Conservation (phyloP, 1,140 invertebrate genomes). For the Berghia stephanieae region DNA sequence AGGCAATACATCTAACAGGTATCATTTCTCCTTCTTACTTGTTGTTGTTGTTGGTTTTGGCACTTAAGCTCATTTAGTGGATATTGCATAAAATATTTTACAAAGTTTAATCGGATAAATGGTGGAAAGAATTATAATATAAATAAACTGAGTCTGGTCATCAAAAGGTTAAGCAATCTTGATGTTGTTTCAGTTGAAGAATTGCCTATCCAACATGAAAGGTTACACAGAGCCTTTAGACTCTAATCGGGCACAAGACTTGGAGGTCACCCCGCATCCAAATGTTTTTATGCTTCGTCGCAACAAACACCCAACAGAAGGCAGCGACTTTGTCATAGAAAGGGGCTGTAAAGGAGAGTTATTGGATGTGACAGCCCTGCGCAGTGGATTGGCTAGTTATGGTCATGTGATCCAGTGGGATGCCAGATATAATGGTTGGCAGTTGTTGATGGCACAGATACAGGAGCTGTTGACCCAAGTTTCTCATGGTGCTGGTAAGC, state of each 20-base stretch:
- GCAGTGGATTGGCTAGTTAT: not conserved
- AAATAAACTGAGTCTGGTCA: not conserved
- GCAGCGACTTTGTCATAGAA: constrained; percentile 27
- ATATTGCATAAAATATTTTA: not conserved
- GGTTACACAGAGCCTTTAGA: constrained; percentile 53
- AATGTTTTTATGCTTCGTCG: constrained; percentile 41
- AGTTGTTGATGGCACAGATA: constrained; percentile 55
- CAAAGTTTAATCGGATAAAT: not conserved
- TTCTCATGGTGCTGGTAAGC: constrained; percentile 50
- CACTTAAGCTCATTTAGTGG: not conserved
- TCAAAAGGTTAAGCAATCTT: not conserved
- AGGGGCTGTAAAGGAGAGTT: constrained; percentile 30
- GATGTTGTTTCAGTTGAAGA: constrained; percentile 32
- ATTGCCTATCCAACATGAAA: constrained; percentile 17
- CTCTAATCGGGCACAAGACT: constrained; percentile 42
- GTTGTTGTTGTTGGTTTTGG: not conserved
- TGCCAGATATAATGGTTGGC: constrained; percentile 56
- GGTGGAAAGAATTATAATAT: not conserved
- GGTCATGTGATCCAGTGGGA: constrained; percentile 58
- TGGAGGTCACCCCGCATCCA: constrained; percentile 37
- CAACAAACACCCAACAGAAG: constrained; percentile 42
- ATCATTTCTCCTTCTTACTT: not conserved
- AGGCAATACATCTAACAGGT: no score
- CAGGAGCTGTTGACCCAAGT: constrained; percentile 54
- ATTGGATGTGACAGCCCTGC: not conserved